These are phyloP conservation scores for Drosophila multiciliata DNA, from an alignment of 2,888 invertebrate genomes.

Conservation along the genomic window DNA sequence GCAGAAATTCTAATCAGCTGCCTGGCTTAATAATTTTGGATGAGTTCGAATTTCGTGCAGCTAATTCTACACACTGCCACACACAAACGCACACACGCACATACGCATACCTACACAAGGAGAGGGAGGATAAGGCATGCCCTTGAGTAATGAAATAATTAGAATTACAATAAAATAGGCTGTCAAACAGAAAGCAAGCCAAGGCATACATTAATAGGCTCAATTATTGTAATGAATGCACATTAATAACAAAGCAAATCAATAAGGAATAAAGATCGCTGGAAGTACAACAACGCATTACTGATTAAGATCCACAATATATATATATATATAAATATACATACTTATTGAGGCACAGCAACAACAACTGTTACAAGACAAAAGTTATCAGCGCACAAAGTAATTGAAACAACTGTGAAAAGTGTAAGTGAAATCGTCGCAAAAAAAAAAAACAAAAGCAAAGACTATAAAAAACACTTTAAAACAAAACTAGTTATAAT, in stretches of 20 bases:
- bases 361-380: slow-evolving; percentile 17
- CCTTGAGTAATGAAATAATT: slow-evolving; percentile 36
- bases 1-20: slow-evolving; percentile 44
- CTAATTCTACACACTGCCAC: slow-evolving; percentile 24
- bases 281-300: slow-evolving; percentile 27
- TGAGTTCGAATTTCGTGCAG: slow-evolving; percentile 49
- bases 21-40: slow-evolving; percentile 17
- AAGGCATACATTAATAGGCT: slow-evolving; percentile 30
- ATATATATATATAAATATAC: background rate
- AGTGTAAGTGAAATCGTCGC: slow-evolving; percentile 58
- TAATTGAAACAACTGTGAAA: slow-evolving; percentile 38
- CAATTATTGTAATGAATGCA: slow-evolving; percentile 44
- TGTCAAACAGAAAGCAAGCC: slow-evolving; percentile 19
- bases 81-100: background rate
- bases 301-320: slow-evolving; percentile 43
- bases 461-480: slow-evolving; percentile 2
- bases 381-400: slow-evolving; percentile 41
- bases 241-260: slow-evolving; percentile 48
- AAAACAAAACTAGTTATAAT: slow-evolving; percentile 15
- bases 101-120: background rate
- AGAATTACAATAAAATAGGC: slow-evolving; percentile 25
- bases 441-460: slow-evolving; percentile 2
- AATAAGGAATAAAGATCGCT: slow-evolving; percentile 24
- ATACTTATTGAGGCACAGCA: slow-evolving; percentile 2
- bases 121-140: background rate